phyloP scores from a whole-genome alignment of 1,140 invertebrate genomes.

The Drosophila arizonae region DNA sequence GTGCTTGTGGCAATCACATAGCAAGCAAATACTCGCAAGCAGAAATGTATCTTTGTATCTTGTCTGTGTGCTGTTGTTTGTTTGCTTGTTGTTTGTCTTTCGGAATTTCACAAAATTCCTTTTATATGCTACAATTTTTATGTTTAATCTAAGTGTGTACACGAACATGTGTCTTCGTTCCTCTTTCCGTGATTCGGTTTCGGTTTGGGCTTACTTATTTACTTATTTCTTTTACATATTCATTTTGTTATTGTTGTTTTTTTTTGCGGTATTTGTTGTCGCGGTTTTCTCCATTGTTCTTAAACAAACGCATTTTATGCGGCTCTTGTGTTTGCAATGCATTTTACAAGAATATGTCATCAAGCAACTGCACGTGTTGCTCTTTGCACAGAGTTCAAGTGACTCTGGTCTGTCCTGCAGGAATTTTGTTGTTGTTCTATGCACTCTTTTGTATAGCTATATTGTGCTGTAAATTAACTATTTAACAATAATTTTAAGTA shows the following conservation, averaged over 20 bases:
- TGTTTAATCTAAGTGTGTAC: conserved; percentile 58
- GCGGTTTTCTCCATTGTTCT: conserved; percentile 65
- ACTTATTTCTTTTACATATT: conserved; percentile 24
- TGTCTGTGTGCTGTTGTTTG: conserved; percentile 56
- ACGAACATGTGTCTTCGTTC: conserved; percentile 49
- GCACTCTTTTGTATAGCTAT: no score
- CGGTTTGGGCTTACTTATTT: conserved; percentile 33
- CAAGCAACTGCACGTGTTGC: conserved; percentile 51
- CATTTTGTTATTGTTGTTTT: conserved; percentile 46
- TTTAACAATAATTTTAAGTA: no score
- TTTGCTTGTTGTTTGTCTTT: conserved; percentile 66
- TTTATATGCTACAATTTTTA: conserved; percentile 69
- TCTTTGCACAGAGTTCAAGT: conserved; percentile 33
- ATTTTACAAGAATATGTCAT: conserved; percentile 53
- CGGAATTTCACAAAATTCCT: conserved; percentile 76
- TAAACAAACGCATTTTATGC: conserved; percentile 52
- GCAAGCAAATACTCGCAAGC: conserved; percentile 45
- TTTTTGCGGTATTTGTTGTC: conserved; percentile 73
- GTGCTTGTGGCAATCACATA: conserved; percentile 53
- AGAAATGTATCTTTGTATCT: conserved; percentile 46
- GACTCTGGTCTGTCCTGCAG: neutral
- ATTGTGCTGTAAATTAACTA: no score
- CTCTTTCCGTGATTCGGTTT: conserved; percentile 39
- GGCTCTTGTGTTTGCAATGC: conserved; percentile 51
- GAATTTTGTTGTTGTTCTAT: no score